These are phyloP conservation scores for Brachypodius melanocephalos DNA, from an alignment of 2,113 vertebrate species.

Conservation along the genomic window DNA sequence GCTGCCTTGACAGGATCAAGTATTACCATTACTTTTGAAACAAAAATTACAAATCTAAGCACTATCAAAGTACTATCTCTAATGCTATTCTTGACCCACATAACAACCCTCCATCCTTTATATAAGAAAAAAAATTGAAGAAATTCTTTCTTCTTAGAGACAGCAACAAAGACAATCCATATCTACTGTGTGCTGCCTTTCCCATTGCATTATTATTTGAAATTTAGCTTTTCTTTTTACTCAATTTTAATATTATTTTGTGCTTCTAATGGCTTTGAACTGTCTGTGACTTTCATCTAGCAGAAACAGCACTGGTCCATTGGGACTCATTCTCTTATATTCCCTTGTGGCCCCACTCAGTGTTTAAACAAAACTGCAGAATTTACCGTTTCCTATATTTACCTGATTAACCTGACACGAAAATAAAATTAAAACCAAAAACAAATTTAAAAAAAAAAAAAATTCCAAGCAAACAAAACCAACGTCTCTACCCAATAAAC, in stretches of 20 bases:
- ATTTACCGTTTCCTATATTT: background rate
- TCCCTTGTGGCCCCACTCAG: background rate
- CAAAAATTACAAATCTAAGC: background rate
- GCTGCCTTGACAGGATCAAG: background rate
- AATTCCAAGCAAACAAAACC: background rate
- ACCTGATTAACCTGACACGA: constrained; percentile 7
- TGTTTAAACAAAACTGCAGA: constrained; percentile 1
- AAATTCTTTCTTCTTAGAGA: background rate
- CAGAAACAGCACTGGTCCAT: background rate
- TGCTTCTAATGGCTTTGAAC: constrained; percentile 5
- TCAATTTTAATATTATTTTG: background rate
- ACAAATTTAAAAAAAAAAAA: background rate
- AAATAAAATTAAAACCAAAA: background rate
- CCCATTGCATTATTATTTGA: background rate
- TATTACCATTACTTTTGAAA: background rate
- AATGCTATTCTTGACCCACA: background rate
- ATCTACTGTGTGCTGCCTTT: background rate
- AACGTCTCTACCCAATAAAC: background rate
- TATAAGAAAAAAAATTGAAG: background rate
- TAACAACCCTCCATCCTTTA: background rate
- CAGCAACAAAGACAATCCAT: background rate
- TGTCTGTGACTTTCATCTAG: constrained; percentile 28
- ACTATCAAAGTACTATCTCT: background rate
- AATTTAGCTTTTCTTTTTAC: background rate
- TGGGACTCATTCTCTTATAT: constrained; percentile 15